Base-by-base conservation (phyloP, 2,888 invertebrate species). In the Geophilus truncorum region DNA sequence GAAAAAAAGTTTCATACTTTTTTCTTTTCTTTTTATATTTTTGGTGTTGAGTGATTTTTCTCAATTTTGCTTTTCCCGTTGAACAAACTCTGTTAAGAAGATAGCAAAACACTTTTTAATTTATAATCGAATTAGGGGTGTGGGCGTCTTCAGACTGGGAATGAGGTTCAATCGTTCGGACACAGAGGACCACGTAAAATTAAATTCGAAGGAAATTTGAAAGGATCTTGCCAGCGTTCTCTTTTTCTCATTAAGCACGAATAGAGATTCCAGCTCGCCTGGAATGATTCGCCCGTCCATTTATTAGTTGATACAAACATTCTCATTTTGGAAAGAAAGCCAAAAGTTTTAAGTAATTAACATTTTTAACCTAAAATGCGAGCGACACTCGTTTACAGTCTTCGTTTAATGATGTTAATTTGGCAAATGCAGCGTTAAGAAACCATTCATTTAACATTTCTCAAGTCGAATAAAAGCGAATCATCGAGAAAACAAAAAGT, bases 361-460 rank as follows among this genome's bases (percentile, higher is more conserved):
- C 70, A 70, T 70, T 70, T 70, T 70, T 25, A 70, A 25, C 70
- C 70, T 28, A 70, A 28, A 70, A 12, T 4, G 62, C 1, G 62
- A 23, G 25, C 57, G 15, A 21, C 23, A 70, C 25, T 70, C 28
- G 25, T 70, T 25, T 70, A 2, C 57, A 10, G 70, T 0, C 28
- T 25, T 3, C 10, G 70, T 70, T 70, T 70, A 70, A 70, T 70
- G 70, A 70, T n/a, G 28, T 28, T 28, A 70, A 70, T 70, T 70
- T 70, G 15, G 70, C 15, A 70, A 70, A 70, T 70, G 70, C 70
- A 70, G 70, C 70, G 70, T 70, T 25, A 70, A 70, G 12, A 28
- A 1, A 21, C 5, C 25, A 10, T 28, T 28, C 25, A 3, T 25
- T 28, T 70, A 15, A 70, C 70, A 70, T 70, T 70, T 70, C n/a